Evolutionary conservation across 1,140 invertebrate genomes (phyloP), one percentile per base, ranked within the genome.

Genomic region (Plectrocnemia conspersa): DNA sequence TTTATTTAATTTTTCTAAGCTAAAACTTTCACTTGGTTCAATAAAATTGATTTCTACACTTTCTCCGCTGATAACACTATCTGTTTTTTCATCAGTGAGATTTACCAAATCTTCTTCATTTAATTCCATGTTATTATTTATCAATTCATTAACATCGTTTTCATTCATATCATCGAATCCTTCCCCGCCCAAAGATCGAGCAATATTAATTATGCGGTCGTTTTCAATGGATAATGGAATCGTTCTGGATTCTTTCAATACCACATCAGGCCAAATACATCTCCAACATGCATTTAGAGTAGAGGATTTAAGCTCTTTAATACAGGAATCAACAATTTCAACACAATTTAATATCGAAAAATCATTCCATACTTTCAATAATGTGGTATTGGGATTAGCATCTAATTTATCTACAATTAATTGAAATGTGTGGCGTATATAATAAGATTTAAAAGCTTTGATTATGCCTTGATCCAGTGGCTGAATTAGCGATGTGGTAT

Each of bases 401-500:
- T 32, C 19, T 22, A 54, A 47, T 25, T 46, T 38, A n/a, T 54
- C 52, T 15, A 50, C 36, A 48, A 59, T 54, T 10, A 15, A 38
- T 21, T 47, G 32, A 22, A 59, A 54, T 25, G 36, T 36, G 13
- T 41, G 41, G 11, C 49, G 49, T 15, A 53, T 52, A 38, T 59
- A 55, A 36, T 47, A 49, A 4, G 40, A 15, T 21, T 47, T 55
- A 33, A 59, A 52, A 10, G 33, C n/a, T 38, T 23, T 13, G 2
- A 46, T 36, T 10, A 55, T 16, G 2, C 58, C 58, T 52, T 55
- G 58, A 16, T 59, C 58, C 13, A 59, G 23, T 13, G 45, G 45
- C 33, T 32, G 45, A 64, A 72, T 77, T 32, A 64, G 52, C 2
- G 45, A 47, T 6, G 45, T 18, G 2, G 45, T 47, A 47, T 47